phyloP scores from a whole-genome alignment of 2,888 invertebrate genomes.

The Caenorhabditis virilis region DNA sequence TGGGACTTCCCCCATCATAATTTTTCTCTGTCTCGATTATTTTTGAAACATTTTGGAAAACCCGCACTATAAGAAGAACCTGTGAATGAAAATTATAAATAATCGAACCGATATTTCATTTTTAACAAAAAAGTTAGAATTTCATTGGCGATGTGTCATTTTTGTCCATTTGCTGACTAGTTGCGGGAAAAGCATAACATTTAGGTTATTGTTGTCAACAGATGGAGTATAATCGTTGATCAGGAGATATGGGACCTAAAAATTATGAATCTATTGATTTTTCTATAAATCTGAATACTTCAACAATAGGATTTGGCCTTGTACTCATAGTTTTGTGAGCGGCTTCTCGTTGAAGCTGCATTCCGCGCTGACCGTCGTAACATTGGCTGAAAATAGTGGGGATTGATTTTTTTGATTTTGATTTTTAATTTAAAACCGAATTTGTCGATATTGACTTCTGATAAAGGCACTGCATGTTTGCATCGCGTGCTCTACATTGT shows the following conservation, averaged over 20 bases:
- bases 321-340: conserved; percentile 64
- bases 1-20: background rate
- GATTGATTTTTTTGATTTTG: too few species aligned
- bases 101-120: too few species aligned
- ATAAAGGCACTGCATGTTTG: conserved; percentile 63
- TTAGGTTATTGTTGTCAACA: conserved; percentile 63
- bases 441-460: conserved; percentile 58
- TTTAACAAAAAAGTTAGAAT: too few species aligned
- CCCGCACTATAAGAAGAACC: conserved; percentile 17
- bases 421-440: conserved; percentile 45
- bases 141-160: too few species aligned
- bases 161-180: conserved; percentile 64
- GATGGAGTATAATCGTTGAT: conserved; percentile 67
- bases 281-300: conserved; percentile 26
- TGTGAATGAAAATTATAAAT: too few species aligned
- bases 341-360: conserved; percentile 64
- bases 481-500: conserved; percentile 58
- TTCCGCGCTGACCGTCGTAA: conserved; percentile 61
- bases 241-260: conserved; percentile 64
- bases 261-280: background rate
- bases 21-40: background rate
- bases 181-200: conserved; percentile 61
- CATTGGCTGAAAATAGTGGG: conserved; percentile 60
- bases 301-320: conserved; percentile 62
- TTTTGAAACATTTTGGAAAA: conserved; percentile 1